Evolutionary conservation across 1,140 invertebrate genomes (phyloP), one percentile per base, ranked within the genome.

Genomic region (Aphelinus atriplicis): DNA sequence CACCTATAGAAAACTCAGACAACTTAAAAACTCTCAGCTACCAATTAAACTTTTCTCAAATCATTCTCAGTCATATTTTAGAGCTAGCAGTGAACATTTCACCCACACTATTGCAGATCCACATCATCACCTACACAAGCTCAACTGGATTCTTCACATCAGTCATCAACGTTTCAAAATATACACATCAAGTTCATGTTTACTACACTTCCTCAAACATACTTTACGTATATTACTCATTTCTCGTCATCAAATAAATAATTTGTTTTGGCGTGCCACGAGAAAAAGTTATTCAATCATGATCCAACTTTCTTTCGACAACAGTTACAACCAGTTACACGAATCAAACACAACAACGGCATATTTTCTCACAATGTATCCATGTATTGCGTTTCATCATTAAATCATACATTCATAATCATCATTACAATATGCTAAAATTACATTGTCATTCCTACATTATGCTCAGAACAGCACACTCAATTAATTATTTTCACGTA

Each of bases 341-440:
- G 57, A 7, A 69, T 69, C 58, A 68, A 68, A 68, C 65, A 62
- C 58, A 69, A 63, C 60, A 69, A 3, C 47, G 42, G 48, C 2
- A 62, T 47, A 55, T 7, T 74, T 56, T 68, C 53, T n/a, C 53
- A 47, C 48, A 67, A 67, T 46, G 7, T 56, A 26, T 60, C 64
- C 55, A 48, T 75, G 26, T 51, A 57, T 75, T 69, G 58, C 50
- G 50, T 69, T 64, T 51, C 9, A 62, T 73, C 64, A 51, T 61
- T 67, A 62, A 62, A 68, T 68, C 65, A 51, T 75, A 75, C 66
- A 75, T 67, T 4, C 42, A 73, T 60, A 67, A 61, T 58, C 50
- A 53, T 10, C 51, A 63, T 66, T 71, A 80, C 76, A 81, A 82
- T 80, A 77, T 78, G 82, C 79, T 78, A 82, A 68, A 78, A 81